Base-by-base conservation (phyloP, 2,797 vertebrate species). In the Acrossocheilus fasciatus region DNA sequence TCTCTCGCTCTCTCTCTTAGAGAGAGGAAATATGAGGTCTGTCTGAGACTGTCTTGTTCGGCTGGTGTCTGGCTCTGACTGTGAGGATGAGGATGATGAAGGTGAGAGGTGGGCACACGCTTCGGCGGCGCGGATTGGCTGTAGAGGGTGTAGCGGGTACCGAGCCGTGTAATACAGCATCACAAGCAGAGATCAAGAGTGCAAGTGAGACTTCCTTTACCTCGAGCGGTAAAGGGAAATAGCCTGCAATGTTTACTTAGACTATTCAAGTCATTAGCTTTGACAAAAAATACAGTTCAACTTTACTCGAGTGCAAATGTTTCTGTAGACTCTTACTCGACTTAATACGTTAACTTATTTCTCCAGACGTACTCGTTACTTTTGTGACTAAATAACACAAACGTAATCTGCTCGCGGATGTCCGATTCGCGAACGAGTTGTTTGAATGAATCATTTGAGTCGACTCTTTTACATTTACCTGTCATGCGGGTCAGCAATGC, bases 61-160 rank as follows among this genome's bases (percentile, higher is more conserved):
- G 47, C 66, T 73, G 77, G 57, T 81, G 54, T 86, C 84, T 86
- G 84, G 14, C 84, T 79, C 66, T 39, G 68, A 47, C 76, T 81
- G 50, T 52, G 36, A 75, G 23, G 73, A 84, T 76, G 82, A 75
- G 39, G 81, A 83, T 68, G 84, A 86, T 86, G 78, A 86, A 74
- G 78, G 57, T 75, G 70, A 81, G 85, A 86, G 85, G 79, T 81
- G 84, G 84, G 84, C 77, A 74, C 57, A 66, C 69, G 39, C 69
- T 30, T 86, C 57, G 54, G 41, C 70, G 57, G n/a, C 17, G 78
- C 78, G 43, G 85, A 86, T 86, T 86, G 85, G 85, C 79, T 81
- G 34, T 57, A 64, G 45, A 26, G 50, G 34, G 36, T 59, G n/a
- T 41, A 81, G 39, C 39, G 84, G 76, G 54, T 74, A 86, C 84